phyloP scores from a whole-genome alignment of 2,797 vertebrate species.

The Pseudopleuronectes americanus region DNA sequence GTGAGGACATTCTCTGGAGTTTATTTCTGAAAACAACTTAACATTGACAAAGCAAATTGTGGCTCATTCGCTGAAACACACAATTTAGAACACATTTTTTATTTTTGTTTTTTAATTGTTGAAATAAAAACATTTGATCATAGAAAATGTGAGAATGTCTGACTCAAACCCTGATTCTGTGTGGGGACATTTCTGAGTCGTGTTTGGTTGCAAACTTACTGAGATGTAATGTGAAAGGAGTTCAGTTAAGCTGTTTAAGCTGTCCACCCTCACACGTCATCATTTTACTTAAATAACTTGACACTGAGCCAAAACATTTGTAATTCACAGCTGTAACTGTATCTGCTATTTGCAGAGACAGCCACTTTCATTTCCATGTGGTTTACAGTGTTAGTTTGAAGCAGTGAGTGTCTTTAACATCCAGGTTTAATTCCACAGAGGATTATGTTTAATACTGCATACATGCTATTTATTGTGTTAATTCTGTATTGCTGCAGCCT shows the following conservation, averaged over 20 bases:
- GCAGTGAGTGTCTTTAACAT: neutral
- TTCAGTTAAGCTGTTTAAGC: slow-evolving; percentile 5
- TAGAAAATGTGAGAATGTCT: neutral
- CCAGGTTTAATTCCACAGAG: neutral
- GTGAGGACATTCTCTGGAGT: no score
- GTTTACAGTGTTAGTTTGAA: slow-evolving; percentile 12
- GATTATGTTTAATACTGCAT: slow-evolving; percentile 5
- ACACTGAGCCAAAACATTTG: neutral
- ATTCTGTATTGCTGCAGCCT: slow-evolving; percentile 13
- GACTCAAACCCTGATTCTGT: neutral
- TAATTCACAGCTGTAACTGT: slow-evolving; percentile 10
- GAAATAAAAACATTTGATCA: neutral
- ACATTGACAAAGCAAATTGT: no score
- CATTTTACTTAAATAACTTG: slow-evolving; percentile 6
- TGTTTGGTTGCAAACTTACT: neutral
- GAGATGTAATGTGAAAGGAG: neutral
- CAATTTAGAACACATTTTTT: no score
- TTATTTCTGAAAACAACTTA: no score
- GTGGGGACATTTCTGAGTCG: neutral
- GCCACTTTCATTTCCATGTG: slow-evolving; percentile 7
- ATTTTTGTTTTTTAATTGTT: neutral
- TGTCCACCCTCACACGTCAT: neutral
- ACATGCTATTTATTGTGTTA: slow-evolving; percentile 9
- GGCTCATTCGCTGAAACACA: no score
- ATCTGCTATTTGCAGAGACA: neutral